Conservation (phyloP, 2,888 invertebrate species). For the Callimorpha dominula region DNA sequence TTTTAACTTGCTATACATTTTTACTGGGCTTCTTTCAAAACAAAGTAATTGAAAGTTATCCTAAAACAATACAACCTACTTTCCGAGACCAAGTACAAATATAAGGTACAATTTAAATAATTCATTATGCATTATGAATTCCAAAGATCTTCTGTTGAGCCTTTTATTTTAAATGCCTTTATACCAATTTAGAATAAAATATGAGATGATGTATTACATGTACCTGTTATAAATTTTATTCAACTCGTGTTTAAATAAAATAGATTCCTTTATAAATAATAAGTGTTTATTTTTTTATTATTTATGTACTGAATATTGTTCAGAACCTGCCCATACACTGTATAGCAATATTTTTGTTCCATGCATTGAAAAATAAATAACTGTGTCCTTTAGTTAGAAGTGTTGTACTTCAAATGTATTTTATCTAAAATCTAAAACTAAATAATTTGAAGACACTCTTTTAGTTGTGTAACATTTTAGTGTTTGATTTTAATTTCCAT, state of each 20-base stretch:
- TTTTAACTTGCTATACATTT: background rate
- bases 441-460: no score
- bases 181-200: background rate
- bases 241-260: background rate
- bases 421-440: no score
- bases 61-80: background rate
- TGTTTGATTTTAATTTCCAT: no score
- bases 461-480: no score
- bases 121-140: conserved; percentile 1
- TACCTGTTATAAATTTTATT: background rate
- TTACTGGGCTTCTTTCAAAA: no score
- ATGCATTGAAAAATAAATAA: background rate
- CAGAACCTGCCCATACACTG: no score
- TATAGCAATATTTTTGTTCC: no score
- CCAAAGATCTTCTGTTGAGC: background rate
- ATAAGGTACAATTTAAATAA: background rate
- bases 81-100: background rate
- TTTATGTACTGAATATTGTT: no score
- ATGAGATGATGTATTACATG: no score
- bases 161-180: background rate
- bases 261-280: background rate
- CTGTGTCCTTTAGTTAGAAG: background rate
- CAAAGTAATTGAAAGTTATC: background rate
- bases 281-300: background rate
- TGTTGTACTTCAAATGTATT: no score